Conservation (phyloP, 2,797 vertebrate species). For the Squalus acanthias region DNA sequence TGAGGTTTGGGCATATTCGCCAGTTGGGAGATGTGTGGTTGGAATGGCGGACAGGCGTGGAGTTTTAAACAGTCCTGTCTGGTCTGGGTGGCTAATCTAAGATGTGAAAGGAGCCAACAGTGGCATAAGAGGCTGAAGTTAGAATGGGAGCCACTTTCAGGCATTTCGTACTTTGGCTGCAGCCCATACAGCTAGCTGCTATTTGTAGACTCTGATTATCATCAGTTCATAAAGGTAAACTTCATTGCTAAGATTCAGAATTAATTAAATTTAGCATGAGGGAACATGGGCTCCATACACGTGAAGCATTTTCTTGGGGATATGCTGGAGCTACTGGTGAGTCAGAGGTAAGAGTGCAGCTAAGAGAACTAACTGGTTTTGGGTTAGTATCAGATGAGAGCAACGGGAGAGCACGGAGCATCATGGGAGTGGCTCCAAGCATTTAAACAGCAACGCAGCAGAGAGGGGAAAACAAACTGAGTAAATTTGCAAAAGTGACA, state of each 20-base stretch:
- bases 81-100: background rate
- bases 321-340: background rate
- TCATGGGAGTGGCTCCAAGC: too few species aligned
- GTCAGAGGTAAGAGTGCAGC: background rate
- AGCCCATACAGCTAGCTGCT: background rate
- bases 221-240: background rate
- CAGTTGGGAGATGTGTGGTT: background rate
- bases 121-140: background rate
- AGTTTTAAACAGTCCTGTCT: background rate
- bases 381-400: background rate
- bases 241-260: background rate
- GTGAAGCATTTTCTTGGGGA: background rate
- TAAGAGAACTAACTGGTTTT: background rate
- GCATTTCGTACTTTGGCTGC: background rate
- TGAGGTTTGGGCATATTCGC: background rate
- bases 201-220: background rate
- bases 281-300: too few species aligned
- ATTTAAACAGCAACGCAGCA: too few species aligned
- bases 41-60: background rate
- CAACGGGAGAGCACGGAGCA: too few species aligned
- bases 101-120: background rate
- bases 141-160: background rate
- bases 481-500: too few species aligned
- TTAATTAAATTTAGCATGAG: background rate
- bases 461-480: too few species aligned